Base-by-base conservation (phyloP, 1,140 invertebrate species). In the Lepidotrigona ventralis region DNA sequence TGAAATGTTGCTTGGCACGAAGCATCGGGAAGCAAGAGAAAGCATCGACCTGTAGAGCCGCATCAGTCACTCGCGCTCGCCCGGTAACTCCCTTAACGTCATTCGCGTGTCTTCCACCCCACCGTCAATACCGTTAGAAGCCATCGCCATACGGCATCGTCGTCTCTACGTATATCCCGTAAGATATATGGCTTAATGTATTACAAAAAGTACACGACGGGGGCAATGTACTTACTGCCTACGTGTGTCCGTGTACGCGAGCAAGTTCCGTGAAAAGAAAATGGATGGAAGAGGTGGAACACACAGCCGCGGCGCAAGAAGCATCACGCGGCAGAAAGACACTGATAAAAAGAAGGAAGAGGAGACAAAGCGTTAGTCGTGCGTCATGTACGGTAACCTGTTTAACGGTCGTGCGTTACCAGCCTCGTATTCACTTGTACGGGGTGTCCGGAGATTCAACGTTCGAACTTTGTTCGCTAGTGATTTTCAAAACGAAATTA, bases 131-230 rank as follows among this genome's bases (percentile, higher is more conserved):
- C 69, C 76, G 58, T 84, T 56, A 46, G 69, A 64, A 70, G 54
- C 76, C 53, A 64, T 33, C 83, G 51, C 64, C 69, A 63, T 79
- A 63, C 68, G 79, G 29, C 77, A 26, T 69, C 68, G 29, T n/a
- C 76, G 84, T 86, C 85, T 73, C 78, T 29, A 2, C 29, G 64
- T 85, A 84, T 84, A 72, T 86, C 77, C 81, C 85, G 85, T 91
- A 87, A 91, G 90, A 89, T 91, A 90, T 90, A 86, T 83, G 86
- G 85, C 85, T 83, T 90, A 91, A 90, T 90, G 90, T 90, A 90
- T 91, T 79, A 88, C 89, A 86, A 90, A 91, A 90, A 90, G 89
- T 81, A 84, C 82, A 84, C 85, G 84, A 72, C 78, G n/a, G 76
- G 86, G 76, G 80, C 86, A 79, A 90, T 85, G 86, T 88, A 83